phyloP scores from a whole-genome alignment of 2,797 vertebrate species.

The Malacoraja senta region DNA sequence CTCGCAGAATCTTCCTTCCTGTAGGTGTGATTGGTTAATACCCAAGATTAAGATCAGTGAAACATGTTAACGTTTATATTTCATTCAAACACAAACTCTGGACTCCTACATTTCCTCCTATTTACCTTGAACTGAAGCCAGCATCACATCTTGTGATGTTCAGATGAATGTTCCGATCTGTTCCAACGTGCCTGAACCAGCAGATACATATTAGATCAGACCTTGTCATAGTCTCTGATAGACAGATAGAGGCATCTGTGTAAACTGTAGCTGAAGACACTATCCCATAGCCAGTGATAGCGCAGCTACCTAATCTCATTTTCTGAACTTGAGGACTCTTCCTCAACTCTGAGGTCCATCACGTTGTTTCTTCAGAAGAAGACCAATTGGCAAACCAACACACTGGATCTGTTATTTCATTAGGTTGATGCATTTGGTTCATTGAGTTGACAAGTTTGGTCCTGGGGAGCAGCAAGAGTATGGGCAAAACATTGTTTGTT shows the following conservation, averaged over 20 bases:
- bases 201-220: background rate
- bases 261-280: background rate
- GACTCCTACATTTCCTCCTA: conserved; percentile 4
- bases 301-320: background rate
- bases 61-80: conserved; percentile 4
- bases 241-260: background rate
- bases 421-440: background rate
- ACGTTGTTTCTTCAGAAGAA: background rate
- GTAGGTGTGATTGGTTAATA: background rate
- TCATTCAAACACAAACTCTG: background rate
- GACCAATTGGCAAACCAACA: background rate
- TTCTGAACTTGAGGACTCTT: background rate
- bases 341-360: background rate
- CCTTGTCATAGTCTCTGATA: background rate
- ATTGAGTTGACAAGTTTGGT: too few relatives aligned
- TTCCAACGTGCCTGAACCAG: background rate
- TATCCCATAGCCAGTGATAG: background rate
- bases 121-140: background rate
- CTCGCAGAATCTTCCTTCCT: background rate
- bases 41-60: conserved; percentile 9
- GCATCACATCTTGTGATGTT: background rate
- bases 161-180: background rate
- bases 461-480: too few relatives aligned
- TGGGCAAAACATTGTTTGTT: too few relatives aligned
- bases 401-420: background rate